Conservation (phyloP, 2,797 vertebrate species). For the Pyrocephalus nanus region DNA sequence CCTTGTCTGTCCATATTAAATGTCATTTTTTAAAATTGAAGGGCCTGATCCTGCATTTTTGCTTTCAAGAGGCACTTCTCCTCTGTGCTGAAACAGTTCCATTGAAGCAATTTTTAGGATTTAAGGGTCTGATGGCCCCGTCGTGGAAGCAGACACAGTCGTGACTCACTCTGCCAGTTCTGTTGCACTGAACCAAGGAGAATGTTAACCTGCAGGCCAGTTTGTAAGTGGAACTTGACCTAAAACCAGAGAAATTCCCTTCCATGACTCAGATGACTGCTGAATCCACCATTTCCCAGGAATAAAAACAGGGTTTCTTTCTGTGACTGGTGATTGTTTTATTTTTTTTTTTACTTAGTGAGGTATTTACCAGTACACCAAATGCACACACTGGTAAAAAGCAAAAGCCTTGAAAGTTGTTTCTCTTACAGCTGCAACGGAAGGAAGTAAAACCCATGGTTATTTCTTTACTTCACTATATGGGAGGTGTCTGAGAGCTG, state of each 20-base stretch:
- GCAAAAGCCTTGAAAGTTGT: background rate
- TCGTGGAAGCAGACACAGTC: background rate
- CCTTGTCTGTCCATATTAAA: constrained; percentile 70
- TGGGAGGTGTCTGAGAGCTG: constrained; percentile 14
- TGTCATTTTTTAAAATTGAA: constrained; percentile 72
- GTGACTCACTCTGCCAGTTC: background rate
- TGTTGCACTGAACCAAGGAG: background rate
- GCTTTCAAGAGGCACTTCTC: constrained; percentile 58
- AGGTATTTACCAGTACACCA: background rate
- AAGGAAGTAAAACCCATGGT: background rate
- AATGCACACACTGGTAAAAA: background rate
- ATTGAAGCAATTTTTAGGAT: constrained; percentile 62
- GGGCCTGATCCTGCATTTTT: constrained; percentile 41
- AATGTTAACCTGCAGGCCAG: background rate
- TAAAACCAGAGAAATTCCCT: background rate
- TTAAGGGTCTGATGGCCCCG: background rate
- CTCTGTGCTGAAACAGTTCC: constrained; percentile 34
- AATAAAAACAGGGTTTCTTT: background rate
- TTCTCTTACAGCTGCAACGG: background rate
- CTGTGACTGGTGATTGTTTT: background rate
- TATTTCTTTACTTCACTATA: constrained; percentile 19
- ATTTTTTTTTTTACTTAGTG: background rate
- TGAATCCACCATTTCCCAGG: background rate
- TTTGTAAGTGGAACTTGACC: background rate
- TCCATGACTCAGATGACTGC: background rate